Evolutionary conservation across 2,113 vertebrate species (phyloP), one percentile per base, ranked within the genome.

Genomic region (Epinephelus cyanopodus): DNA sequence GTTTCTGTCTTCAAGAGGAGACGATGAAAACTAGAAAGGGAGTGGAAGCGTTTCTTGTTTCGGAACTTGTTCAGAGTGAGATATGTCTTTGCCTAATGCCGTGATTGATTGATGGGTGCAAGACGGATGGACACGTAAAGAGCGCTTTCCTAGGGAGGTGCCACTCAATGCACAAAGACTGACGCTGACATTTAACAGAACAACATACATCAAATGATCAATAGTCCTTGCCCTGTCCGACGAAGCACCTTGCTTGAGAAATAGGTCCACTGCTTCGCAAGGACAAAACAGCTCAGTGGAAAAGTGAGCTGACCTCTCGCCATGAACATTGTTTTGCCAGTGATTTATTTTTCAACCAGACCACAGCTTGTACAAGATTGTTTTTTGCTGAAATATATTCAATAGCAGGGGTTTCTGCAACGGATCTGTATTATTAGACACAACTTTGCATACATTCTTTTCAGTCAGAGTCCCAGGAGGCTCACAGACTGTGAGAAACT

Each of bases 131-230:
- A 92, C 79, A 84, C 85, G 72, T 77, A 76, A 91, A 77, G 67
- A 80, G 80, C 78, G 58, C 90, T 92, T 87, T 78, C 81, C 80
- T 54, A 53, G 68, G 79, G 82, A 89, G 91, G 83, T 81, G 87
- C 87, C 83, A 88, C 75, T 92, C 89, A 85, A 63, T 67, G 77
- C 73, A 82, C 78, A 80, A 86, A 92, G 92, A 90, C 80, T 78
- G 86, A 92, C 76, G 47, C 85, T 92, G 92, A 93, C 90, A 77
- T 86, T 84, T 91, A 83, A 85, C 80, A 87, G 87, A 89, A 78
- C 76, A 84, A 86, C 88, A 90, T 79, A 84, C 85, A 77, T 92
- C 93, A 86, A 72, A 75, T 89, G 92, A 92, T 93, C 92, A 84
- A 92, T 91, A 89, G 79, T 74, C 82, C 87, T 83, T 83, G 56